Evolutionary conservation across 1,140 invertebrate genomes (phyloP).

Genomic region (Drosophila orosa): DNA sequence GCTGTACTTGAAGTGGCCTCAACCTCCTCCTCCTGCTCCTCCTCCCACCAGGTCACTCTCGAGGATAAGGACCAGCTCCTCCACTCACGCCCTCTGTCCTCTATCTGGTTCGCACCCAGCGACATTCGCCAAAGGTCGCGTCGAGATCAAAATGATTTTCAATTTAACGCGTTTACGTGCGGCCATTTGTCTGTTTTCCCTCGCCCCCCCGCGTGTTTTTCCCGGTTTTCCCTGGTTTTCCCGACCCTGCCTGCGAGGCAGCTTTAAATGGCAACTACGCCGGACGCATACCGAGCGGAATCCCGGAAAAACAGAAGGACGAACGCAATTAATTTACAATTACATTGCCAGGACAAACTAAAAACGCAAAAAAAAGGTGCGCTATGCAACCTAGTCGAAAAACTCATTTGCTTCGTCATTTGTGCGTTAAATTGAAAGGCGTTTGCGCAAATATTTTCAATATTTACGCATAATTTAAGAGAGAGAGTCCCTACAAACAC

Average conservation of each 20-base stretch:
- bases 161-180: constrained; percentile 81
- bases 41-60: constrained; percentile 6
- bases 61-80: constrained; percentile 3
- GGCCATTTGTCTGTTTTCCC: constrained; percentile 68
- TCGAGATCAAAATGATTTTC: constrained; percentile 82
- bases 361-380: constrained; percentile 23
- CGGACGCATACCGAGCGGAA: constrained; percentile 23
- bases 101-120: constrained; percentile 12
- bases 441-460: constrained; percentile 76
- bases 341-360: constrained; percentile 42
- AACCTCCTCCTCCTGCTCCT: neutral
- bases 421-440: constrained; percentile 67
- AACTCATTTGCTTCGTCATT: constrained; percentile 54
- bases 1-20: constrained; percentile 57
- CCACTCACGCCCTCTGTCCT: neutral
- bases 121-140: constrained; percentile 63
- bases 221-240: neutral
- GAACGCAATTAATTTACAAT: constrained; percentile 72
- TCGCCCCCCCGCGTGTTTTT: neutral
- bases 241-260: constrained; percentile 7
- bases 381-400: constrained; percentile 43
- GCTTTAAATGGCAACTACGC: constrained; percentile 55
- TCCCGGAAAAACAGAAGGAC: constrained; percentile 11
- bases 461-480: constrained; percentile 77
- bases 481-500: constrained; percentile 17